These are phyloP conservation scores for Silvanus unidentatus DNA, from an alignment of 2,888 invertebrate species.

Conservation along the genomic window DNA sequence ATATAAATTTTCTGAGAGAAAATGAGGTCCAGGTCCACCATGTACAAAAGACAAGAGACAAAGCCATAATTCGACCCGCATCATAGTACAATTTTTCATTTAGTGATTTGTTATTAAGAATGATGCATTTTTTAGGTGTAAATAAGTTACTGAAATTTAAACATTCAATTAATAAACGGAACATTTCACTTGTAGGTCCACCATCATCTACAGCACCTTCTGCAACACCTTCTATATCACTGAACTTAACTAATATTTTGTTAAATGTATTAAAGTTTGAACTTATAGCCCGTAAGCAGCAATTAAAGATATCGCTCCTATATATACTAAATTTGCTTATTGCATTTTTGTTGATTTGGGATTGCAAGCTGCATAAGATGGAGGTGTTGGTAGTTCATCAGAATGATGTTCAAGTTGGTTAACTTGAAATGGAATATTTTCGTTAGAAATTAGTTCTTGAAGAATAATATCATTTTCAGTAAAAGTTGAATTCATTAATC, in stretches of 20 bases:
- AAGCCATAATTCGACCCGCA: conserved; percentile 16
- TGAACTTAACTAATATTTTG: conserved; percentile 18
- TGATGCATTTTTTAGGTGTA: conserved; percentile 13
- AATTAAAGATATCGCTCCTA: conserved; percentile 16
- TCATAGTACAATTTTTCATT: conserved; percentile 15
- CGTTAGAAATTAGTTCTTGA: no score
- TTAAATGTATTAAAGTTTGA: conserved; percentile 13
- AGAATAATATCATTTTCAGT: no score
- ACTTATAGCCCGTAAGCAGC: conserved; percentile 15
- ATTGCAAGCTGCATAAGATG: no score
- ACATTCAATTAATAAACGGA: conserved; percentile 14
- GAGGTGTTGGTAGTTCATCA: no score
- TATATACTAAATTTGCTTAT: conserved; percentile 12
- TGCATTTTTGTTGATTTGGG: conserved; percentile 5
- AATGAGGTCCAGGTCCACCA: no score
- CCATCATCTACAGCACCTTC: conserved; percentile 23
- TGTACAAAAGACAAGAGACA: no score
- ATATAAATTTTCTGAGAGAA: no score
- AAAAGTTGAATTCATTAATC: no score
- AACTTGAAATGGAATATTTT: no score
- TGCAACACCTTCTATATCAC: conserved; percentile 12
- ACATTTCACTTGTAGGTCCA: conserved; percentile 20
- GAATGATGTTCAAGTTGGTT: no score
- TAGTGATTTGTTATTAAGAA: conserved; percentile 10
- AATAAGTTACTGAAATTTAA: conserved; percentile 13